A percentile compares a stretch with the other conserved stretches of the same genome.
Conservation (phyloP, 2,797 vertebrate genomes). For the Scleropages formosus region DNA sequence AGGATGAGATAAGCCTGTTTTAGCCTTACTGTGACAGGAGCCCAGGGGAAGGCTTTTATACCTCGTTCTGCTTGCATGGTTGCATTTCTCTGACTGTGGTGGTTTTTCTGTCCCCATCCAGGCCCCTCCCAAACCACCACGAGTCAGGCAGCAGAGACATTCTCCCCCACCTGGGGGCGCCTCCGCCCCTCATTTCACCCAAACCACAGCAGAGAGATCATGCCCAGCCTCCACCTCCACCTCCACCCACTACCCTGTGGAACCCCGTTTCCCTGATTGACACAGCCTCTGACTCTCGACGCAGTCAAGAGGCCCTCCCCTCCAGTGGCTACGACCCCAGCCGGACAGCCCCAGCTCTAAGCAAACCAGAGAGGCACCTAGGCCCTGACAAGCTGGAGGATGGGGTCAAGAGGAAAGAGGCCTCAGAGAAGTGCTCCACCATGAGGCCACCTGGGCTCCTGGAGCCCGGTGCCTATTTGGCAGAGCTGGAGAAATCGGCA, state of each 20-base stretch:
- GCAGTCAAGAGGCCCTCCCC: slow-evolving; percentile 70
- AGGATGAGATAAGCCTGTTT: slow-evolving; percentile 56
- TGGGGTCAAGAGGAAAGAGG: slow-evolving; percentile 67
- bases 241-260: slow-evolving; percentile 85
- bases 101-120: slow-evolving; percentile 44
- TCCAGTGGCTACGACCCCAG: slow-evolving; percentile 73
- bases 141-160: slow-evolving; percentile 77
- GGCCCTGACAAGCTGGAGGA: slow-evolving; percentile 77
- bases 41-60: slow-evolving; percentile 27
- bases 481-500: slow-evolving; percentile 90
- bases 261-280: slow-evolving; percentile 91
- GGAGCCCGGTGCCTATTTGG: slow-evolving; percentile 78
- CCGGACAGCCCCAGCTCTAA: slow-evolving; percentile 64
- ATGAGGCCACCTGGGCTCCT: slow-evolving; percentile 62
- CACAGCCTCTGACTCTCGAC: slow-evolving; percentile 71
- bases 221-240: slow-evolving; percentile 60
- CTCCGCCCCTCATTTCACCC: slow-evolving; percentile 93
- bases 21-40: slow-evolving; percentile 9
- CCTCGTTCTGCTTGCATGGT: slow-evolving; percentile 22
- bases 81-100: not conserved
- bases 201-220: slow-evolving; percentile 82
- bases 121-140: slow-evolving; percentile 78
- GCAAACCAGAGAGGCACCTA: slow-evolving; percentile 75
- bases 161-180: slow-evolving; percentile 84
- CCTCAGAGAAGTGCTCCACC: slow-evolving; percentile 78